Evolutionary conservation across 1,140 invertebrate species (phyloP).

Genomic region (Aplysia californica): DNA sequence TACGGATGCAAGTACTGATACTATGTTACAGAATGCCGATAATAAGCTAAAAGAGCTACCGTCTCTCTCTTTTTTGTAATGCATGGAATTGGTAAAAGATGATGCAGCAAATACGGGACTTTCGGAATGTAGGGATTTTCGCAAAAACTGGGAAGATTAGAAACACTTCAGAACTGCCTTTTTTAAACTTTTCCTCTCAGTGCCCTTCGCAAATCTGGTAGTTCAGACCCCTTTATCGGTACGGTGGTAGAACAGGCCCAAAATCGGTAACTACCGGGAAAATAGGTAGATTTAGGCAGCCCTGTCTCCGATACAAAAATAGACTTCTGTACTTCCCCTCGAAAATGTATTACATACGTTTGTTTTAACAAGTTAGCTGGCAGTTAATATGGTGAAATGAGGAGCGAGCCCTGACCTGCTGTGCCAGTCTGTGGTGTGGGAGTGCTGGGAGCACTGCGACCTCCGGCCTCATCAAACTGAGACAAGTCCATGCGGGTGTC

Average conservation of each 20-base stretch:
- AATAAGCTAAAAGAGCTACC: too few relatives aligned
- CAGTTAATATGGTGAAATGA: background rate
- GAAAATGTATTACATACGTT: background rate
- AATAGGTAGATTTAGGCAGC: background rate
- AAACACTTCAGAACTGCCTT: too few relatives aligned
- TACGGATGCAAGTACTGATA: too few relatives aligned
- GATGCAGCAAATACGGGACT: too few relatives aligned
- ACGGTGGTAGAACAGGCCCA: background rate
- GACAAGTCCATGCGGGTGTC: slow-evolving; percentile 81
- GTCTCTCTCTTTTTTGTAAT: too few relatives aligned
- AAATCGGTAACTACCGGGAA: background rate
- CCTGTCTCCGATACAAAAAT: background rate
- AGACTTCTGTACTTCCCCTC: background rate
- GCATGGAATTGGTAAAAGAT: too few relatives aligned
- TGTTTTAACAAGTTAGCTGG: background rate
- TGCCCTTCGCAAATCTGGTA: too few relatives aligned
- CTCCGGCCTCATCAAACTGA: slow-evolving; percentile 73
- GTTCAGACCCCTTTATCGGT: too few relatives aligned
- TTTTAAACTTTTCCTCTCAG: too few relatives aligned
- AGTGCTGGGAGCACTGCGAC: slow-evolving; percentile 77
- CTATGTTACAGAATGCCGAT: too few relatives aligned
- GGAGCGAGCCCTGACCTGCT: background rate
- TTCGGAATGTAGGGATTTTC: too few relatives aligned
- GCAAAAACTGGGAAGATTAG: too few relatives aligned
- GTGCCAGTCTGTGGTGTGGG: slow-evolving; percentile 64